Percentiles rank a stretch among this genome's conserved stretches.
phyloP scores from a whole-genome alignment of 2,888 invertebrate species.

The Cosmorhoe ocellata region DNA sequence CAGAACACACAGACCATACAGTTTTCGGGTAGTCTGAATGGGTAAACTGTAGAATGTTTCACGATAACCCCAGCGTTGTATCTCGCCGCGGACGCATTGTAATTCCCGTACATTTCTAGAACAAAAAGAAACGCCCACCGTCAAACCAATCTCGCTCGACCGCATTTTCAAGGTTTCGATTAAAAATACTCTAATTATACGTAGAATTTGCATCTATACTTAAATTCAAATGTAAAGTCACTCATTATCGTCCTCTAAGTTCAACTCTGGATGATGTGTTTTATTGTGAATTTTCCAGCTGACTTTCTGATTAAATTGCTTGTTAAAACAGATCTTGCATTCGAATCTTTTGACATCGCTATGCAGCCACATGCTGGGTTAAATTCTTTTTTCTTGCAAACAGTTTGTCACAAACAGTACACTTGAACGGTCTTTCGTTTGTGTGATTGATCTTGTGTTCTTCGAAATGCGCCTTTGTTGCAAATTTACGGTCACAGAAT shows the following conservation, averaged over 20 bases:
- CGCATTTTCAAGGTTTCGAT: constrained; percentile 1
- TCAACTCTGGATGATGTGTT: no score
- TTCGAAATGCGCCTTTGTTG: constrained; percentile 54
- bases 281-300: not conserved
- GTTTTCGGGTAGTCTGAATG: constrained; percentile 71
- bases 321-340: constrained; percentile 34
- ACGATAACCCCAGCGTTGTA: constrained; percentile 72
- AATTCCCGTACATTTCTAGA: constrained; percentile 61
- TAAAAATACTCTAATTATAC: no score
- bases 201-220: no score
- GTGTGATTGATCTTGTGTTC: constrained; percentile 80
- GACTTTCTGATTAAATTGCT: constrained; percentile 70
- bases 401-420: constrained; percentile 72
- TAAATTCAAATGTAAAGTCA: no score
- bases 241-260: no score
- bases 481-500: constrained; percentile 66
- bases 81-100: constrained; percentile 57
- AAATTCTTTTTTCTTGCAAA: constrained; percentile 70
- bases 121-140: constrained; percentile 70
- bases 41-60: constrained; percentile 72
- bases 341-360: no score
- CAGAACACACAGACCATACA: constrained; percentile 73
- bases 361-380: constrained; percentile 59
- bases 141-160: constrained; percentile 36
- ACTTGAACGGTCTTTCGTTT: constrained; percentile 73